Percentiles rank a stretch among this genome's conserved stretches.
Evolutionary conservation across 1,140 invertebrate species (phyloP).

Genomic region (Stenopsyche tienmushanensis): DNA sequence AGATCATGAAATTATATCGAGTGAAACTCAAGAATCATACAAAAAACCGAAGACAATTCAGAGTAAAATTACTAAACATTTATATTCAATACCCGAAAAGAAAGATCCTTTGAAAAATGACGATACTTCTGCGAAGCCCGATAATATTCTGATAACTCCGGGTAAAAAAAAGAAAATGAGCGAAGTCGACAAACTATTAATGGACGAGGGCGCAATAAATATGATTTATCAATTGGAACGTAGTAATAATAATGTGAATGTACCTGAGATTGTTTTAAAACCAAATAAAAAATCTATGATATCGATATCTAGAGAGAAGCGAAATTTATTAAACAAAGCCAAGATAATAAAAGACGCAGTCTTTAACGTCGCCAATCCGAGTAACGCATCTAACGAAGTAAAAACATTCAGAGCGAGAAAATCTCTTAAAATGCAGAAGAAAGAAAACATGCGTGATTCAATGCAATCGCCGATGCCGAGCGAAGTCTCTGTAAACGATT

Average conservation of each 20-base stretch:
- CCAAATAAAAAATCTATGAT: slow-evolving; percentile 38
- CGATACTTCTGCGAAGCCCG: too few relatives aligned
- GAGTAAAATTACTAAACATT: slow-evolving; percentile 17
- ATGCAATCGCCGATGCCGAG: slow-evolving; percentile 57
- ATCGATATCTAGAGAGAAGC: slow-evolving; percentile 50
- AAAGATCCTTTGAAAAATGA: slow-evolving; percentile 16
- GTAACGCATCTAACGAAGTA: slow-evolving; percentile 3
- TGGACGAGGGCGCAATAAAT: slow-evolving; percentile 83
- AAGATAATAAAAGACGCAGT: slow-evolving; percentile 60
- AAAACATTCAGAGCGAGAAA: slow-evolving; percentile 27
- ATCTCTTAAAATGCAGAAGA: too few relatives aligned
- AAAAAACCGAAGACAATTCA: slow-evolving; percentile 19
- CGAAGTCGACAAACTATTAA: slow-evolving; percentile 75
- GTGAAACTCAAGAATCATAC: background rate
- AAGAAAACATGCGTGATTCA: slow-evolving; percentile 34
- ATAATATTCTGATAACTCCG: background rate
- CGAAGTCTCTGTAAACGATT: slow-evolving; percentile 60
- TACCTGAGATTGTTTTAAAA: slow-evolving; percentile 38
- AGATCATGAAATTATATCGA: too few relatives aligned
- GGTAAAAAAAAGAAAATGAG: slow-evolving; percentile 59
- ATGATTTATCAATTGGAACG: slow-evolving; percentile 77
- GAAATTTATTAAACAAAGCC: slow-evolving; percentile 53
- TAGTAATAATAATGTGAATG: slow-evolving; percentile 48
- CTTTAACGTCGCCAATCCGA: slow-evolving; percentile 47
- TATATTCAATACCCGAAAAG: slow-evolving; percentile 19